These are phyloP conservation scores for Mionectes macconnelli DNA, from an alignment of 2,113 vertebrate genomes.

Conservation along the genomic window DNA sequence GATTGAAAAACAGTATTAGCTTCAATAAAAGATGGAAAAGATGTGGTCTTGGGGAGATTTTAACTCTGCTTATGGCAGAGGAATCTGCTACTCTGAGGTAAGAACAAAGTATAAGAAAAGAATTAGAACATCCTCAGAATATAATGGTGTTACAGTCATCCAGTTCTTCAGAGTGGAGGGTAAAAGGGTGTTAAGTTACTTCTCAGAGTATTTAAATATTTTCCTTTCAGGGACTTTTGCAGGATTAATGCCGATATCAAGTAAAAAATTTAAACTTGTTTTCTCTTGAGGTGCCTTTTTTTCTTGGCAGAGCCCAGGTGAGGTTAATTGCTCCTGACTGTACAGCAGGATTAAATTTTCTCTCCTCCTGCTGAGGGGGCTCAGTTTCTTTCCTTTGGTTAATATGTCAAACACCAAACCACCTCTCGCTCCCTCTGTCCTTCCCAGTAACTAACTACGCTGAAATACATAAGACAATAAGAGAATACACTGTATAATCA, in stretches of 20 bases:
- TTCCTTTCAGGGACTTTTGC: neutral
- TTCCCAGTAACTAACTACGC: neutral
- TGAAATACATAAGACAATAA: slow-evolving; percentile 37
- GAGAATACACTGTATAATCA: slow-evolving; percentile 37
- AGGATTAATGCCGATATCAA: neutral
- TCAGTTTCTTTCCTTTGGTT: slow-evolving; percentile 5
- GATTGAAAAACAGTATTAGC: neutral
- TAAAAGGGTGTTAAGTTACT: slow-evolving; percentile 13
- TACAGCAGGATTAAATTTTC: neutral
- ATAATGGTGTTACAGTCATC: neutral
- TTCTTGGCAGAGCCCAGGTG: neutral
- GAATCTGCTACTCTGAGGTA: neutral
- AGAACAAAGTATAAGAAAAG: neutral
- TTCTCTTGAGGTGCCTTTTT: neutral
- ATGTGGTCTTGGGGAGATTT: neutral
- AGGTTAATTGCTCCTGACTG: slow-evolving; percentile 15
- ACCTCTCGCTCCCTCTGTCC: neutral
- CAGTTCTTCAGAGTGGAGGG: neutral
- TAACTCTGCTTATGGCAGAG: neutral
- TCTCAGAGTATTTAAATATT: neutral
- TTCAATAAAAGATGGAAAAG: neutral
- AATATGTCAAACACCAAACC: neutral
- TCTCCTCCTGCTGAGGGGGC: neutral
- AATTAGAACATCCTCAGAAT: neutral
- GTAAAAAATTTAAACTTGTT: slow-evolving; percentile 20